phyloP scores from a whole-genome alignment of 2,888 invertebrate genomes.

The Eristalis intricaria region DNA sequence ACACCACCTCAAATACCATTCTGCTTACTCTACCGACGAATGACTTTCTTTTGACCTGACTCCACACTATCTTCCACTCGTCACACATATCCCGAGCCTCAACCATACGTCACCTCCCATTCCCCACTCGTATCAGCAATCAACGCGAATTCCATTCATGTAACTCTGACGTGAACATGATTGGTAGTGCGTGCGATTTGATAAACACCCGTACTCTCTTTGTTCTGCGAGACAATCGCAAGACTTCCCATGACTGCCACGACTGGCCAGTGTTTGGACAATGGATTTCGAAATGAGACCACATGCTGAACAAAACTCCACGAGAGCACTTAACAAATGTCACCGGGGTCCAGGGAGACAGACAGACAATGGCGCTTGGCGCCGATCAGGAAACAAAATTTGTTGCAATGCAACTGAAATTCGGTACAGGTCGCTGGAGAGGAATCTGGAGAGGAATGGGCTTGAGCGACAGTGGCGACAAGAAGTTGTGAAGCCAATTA shows the following conservation, averaged over 20 bases:
- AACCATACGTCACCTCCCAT: background rate
- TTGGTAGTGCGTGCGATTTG: background rate
- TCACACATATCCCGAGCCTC: background rate
- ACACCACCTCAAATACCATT: background rate
- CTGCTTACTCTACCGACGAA: too few species aligned
- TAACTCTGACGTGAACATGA: background rate
- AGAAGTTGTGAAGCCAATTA: background rate
- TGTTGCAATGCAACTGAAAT: background rate
- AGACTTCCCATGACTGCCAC: conserved; percentile 8
- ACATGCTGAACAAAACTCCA: background rate
- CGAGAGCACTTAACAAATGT: background rate
- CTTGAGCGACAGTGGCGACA: background rate
- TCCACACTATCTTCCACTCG: background rate
- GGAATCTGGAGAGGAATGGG: background rate
- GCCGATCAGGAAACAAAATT: background rate
- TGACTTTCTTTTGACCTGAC: background rate
- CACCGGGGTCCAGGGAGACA: background rate
- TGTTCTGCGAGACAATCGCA: conserved; percentile 12
- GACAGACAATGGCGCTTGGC: background rate
- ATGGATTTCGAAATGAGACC: conserved; percentile 19
- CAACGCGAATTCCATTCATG: background rate
- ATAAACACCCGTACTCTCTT: background rate
- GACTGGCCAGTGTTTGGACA: background rate
- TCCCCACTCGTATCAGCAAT: background rate
- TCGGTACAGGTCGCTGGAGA: background rate